Evolutionary conservation across 2,888 invertebrate genomes (phyloP), one percentile per base, ranked within the genome.

Genomic region (Scelioninae gen. 2): DNA sequence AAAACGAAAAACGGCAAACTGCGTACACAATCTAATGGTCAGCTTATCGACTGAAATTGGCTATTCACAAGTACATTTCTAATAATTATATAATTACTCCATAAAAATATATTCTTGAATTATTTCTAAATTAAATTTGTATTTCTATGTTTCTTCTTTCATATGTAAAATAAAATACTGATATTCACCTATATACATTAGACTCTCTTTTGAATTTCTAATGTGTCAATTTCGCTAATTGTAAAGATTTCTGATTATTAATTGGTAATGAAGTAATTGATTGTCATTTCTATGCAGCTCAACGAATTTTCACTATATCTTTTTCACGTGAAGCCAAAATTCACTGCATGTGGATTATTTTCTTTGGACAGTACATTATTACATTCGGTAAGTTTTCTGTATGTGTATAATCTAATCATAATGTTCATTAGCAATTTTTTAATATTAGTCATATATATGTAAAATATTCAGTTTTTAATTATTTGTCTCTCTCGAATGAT

Each of bases 241-340:
- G 3, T 11, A 35, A 4, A 2, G 35, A 35, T 35, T 11, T 11
- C 11, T 35, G 11, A 35, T 35, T 35, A 11, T 35, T 11, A 6
- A 2, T 2, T 35, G 2, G 11, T n/a, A n/a, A n/a, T n/a, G n/a
- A 35, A n/a, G 10, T 35, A 35, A 35, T 6, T 35, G n/a, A 41
- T 41, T 41, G n/a, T 19, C 2, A 31, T 46, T 48, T 48, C 39
- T 28, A 2, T 19, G 4, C 11, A 71, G 71, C 52, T 71, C 2
- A 45, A 71, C 19, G 71, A 71, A 58, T 71, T 71, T 58, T 64
- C 71, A 4, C 16, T 64, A 2, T 71, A 71, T 16, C 53, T 71
- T 0, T 28, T 58, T 22, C 71, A 71, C 19, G 35, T 58, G 7
- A 57, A 52, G 11, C 41, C 53, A 31, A 22, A 35, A 6, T 71